A percentile compares a stretch with the other conserved stretches of the same genome.
These are phyloP conservation scores for Drosophila lutescens DNA, from an alignment of 2,888 invertebrate species.

Conservation along the genomic window DNA sequence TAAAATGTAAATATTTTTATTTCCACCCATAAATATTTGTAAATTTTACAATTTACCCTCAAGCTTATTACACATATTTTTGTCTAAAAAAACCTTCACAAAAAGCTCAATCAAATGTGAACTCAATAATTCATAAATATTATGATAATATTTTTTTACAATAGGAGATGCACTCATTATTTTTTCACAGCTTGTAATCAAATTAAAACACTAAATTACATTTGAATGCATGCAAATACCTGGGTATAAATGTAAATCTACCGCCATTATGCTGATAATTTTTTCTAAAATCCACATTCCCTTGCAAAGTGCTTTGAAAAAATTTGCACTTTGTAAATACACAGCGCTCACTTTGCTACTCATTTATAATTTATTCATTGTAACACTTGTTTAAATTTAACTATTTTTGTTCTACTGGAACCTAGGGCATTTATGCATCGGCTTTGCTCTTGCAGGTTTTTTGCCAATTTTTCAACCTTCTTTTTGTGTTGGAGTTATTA, in stretches of 20 bases:
- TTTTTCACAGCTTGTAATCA: neutral
- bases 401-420: neutral
- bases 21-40: neutral
- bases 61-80: neutral
- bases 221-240: neutral
- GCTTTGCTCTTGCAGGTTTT: conserved; percentile 7
- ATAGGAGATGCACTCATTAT: neutral
- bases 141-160: neutral
- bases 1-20: neutral
- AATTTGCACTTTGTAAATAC: neutral
- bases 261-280: conserved; percentile 1
- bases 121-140: conserved; percentile 1
- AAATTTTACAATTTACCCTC: neutral
- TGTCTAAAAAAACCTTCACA: neutral
- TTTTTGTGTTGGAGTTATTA: conserved; percentile 68
- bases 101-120: conserved; percentile 1
- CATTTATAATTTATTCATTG: conserved; percentile 21
- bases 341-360: neutral
- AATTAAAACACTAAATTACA: conserved; percentile 5
- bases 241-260: conserved; percentile 1
- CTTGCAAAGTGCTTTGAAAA: neutral
- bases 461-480: conserved; percentile 27
- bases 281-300: neutral
- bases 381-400: conserved; percentile 21
- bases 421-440: conserved; percentile 40